A percentile compares a stretch with the other conserved stretches of the same genome.
phyloP scores from a whole-genome alignment of 2,888 invertebrate species.

The Meteorus cinctellus region DNA sequence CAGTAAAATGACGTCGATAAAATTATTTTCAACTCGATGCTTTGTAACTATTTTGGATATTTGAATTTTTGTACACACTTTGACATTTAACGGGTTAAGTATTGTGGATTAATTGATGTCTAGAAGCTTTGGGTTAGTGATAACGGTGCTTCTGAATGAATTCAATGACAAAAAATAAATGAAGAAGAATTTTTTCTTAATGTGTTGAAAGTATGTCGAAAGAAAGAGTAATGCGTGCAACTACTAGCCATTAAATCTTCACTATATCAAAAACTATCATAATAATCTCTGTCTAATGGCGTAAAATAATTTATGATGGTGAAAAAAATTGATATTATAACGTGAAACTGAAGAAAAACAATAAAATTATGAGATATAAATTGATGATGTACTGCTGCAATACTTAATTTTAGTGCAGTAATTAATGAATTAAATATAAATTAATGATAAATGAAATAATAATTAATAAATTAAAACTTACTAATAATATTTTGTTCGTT shows the following conservation, averaged over 20 bases:
- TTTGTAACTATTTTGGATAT: not conserved
- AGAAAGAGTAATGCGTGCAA: slow-evolving; percentile 44
- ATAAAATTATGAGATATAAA: too few relatives aligned
- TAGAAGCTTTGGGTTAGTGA: not conserved
- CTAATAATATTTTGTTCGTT: slow-evolving; percentile 35
- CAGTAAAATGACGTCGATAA: too few relatives aligned
- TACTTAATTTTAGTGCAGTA: too few relatives aligned
- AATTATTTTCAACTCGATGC: too few relatives aligned
- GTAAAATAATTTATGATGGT: too few relatives aligned
- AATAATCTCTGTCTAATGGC: not conserved
- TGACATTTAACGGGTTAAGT: not conserved
- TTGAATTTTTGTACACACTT: not conserved
- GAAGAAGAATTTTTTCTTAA: slow-evolving; percentile 32
- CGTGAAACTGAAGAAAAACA: too few relatives aligned
- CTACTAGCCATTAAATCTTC: not conserved
- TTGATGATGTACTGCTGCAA: too few relatives aligned
- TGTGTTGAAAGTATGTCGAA: slow-evolving; percentile 50
- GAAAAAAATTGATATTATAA: too few relatives aligned
- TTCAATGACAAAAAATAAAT: not conserved
- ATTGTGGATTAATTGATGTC: not conserved
- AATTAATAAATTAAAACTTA: slow-evolving; percentile 6
- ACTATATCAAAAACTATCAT: slow-evolving; percentile 11
- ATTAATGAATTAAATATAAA: not conserved
- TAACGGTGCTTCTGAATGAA: not conserved
- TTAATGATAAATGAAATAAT: not conserved